Evolutionary conservation across 2,113 vertebrate genomes (phyloP).

Genomic region (Pseudorhombus dupliciocellatus): DNA sequence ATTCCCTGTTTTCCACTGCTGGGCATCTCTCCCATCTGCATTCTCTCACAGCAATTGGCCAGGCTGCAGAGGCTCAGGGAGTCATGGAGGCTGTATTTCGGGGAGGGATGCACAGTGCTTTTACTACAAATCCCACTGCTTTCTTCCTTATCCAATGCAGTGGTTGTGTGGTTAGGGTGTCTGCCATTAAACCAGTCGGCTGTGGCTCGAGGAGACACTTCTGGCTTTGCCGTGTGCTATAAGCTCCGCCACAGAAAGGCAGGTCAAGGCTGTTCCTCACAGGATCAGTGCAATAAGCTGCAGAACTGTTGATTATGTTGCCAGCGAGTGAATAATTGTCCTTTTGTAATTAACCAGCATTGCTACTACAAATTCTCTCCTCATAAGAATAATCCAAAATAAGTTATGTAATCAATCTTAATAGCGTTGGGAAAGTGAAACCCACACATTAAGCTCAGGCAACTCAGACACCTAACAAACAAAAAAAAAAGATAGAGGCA

Average conservation of each 20-base stretch:
- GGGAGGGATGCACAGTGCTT: constrained; percentile 47
- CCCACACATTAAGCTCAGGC: constrained; percentile 33
- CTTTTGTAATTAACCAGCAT: constrained; percentile 33
- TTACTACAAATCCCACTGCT: constrained; percentile 57
- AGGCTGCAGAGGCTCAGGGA: constrained; percentile 59
- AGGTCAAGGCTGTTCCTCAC: constrained; percentile 27
- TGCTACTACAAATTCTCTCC: constrained; percentile 35
- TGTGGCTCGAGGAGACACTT: constrained; percentile 25
- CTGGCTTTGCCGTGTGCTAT: constrained; percentile 5
- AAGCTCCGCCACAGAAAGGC: constrained; percentile 12
- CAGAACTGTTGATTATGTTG: constrained; percentile 15
- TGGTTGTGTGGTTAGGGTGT: constrained; percentile 46
- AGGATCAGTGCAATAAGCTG: neutral
- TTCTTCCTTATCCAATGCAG: constrained; percentile 39
- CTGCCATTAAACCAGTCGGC: constrained; percentile 41
- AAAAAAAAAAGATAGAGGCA: constrained; percentile 13
- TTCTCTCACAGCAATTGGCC: constrained; percentile 66
- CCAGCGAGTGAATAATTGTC: constrained; percentile 29
- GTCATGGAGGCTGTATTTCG: constrained; percentile 46
- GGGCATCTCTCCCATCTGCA: constrained; percentile 77
- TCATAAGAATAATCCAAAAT: constrained; percentile 37
- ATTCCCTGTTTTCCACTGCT: constrained; percentile 79
- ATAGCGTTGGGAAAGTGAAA: constrained; percentile 47
- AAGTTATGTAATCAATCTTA: constrained; percentile 44
- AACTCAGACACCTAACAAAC: constrained; percentile 26